Conservation (phyloP, 2,888 invertebrate genomes). For the Orchesella flavescens region DNA sequence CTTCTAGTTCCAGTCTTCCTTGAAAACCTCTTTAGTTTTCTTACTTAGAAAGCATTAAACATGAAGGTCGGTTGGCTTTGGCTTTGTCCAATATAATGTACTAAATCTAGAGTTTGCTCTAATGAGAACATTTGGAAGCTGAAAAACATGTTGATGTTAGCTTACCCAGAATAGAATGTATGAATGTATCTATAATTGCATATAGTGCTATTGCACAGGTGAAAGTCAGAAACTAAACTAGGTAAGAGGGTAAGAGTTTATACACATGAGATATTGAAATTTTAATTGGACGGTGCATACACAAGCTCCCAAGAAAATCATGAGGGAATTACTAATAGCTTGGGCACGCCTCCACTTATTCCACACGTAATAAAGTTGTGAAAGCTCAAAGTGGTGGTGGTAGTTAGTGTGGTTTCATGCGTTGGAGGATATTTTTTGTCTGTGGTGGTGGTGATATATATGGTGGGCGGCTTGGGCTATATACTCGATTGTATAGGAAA, state of each 20-base stretch:
- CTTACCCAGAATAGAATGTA: background rate
- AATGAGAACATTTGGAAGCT: conserved; percentile 19
- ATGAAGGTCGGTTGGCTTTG: background rate
- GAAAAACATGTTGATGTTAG: conserved; percentile 13
- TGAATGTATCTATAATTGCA: background rate
- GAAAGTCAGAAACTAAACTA: no score
- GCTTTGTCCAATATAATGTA: no score
- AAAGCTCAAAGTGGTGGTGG: background rate
- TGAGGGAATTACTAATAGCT: conserved; percentile 16
- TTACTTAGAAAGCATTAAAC: background rate
- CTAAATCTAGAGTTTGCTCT: conserved; percentile 8
- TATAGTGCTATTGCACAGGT: background rate
- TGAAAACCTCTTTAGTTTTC: background rate
- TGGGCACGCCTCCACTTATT: background rate
- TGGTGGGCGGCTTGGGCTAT: background rate
- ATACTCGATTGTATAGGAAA: no score
- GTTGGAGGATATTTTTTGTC: no score
- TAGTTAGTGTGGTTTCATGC: no score
- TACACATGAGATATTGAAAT: conserved; percentile 31
- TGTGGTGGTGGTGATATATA: no score
- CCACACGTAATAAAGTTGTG: background rate
- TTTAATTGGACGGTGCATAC: conserved; percentile 34
- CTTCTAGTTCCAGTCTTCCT: no score
- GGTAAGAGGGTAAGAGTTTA: background rate
- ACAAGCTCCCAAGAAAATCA: conserved; percentile 8